Evolutionary conservation across 2,888 invertebrate species (phyloP).

Genomic region (Perizoma flavofasciatum): DNA sequence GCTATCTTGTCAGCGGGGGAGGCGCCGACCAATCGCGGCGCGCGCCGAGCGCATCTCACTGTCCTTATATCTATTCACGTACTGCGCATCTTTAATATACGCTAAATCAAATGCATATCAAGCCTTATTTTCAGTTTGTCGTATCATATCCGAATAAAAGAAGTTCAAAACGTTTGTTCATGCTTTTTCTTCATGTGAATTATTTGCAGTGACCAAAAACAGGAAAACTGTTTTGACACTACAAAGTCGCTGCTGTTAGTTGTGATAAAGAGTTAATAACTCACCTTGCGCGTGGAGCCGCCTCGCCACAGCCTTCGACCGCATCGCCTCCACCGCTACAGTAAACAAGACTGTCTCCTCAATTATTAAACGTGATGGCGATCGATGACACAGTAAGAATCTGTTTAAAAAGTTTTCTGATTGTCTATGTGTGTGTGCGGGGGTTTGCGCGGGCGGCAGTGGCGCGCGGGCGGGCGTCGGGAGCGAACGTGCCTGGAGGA

Average conservation of each 20-base stretch:
- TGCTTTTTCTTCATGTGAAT: neutral
- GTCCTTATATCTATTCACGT: slow-evolving; percentile 68
- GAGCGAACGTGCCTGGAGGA: slow-evolving; percentile 61
- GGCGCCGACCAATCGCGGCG: slow-evolving; percentile 71
- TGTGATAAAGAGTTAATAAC: slow-evolving; percentile 44
- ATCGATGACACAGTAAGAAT: slow-evolving; percentile 63
- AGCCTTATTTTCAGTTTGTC: slow-evolving; percentile 19
- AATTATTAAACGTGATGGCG: slow-evolving; percentile 55
- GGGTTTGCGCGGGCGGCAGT: slow-evolving; percentile 56
- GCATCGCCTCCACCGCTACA: slow-evolving; percentile 81
- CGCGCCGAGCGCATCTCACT: slow-evolving; percentile 73
- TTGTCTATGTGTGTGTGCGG: slow-evolving; percentile 55
- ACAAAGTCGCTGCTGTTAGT: slow-evolving; percentile 4
- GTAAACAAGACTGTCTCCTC: slow-evolving; percentile 60
- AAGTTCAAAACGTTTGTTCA: neutral
- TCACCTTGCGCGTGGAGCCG: slow-evolving; percentile 88
- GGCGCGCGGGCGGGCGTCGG: slow-evolving; percentile 67
- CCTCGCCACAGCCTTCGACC: slow-evolving; percentile 89
- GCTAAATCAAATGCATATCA: slow-evolving; percentile 20
- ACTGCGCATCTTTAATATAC: slow-evolving; percentile 64
- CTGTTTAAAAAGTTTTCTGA: slow-evolving; percentile 58
- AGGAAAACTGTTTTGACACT: slow-evolving; percentile 4
- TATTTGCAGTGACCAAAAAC: neutral
- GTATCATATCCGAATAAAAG: slow-evolving; percentile 16
- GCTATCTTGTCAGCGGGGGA: slow-evolving; percentile 83